A percentile compares a stretch with the other conserved stretches of the same genome.
These are phyloP conservation scores for Maniola jurtina DNA, from an alignment of 1,140 invertebrate genomes.

Conservation along the genomic window DNA sequence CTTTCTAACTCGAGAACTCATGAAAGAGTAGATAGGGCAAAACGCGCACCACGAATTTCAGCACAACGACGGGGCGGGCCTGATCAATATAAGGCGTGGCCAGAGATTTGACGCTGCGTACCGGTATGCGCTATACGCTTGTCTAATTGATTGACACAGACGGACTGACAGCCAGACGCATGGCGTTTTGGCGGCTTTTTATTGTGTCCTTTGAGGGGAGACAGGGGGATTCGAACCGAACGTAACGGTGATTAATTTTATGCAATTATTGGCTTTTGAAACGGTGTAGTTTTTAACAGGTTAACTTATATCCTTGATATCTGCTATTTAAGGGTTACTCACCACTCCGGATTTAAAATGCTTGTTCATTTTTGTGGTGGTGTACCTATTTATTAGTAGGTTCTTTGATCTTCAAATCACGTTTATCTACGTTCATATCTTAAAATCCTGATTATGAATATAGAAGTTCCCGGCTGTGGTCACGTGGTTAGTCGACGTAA, in stretches of 20 bases:
- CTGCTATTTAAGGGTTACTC: not conserved
- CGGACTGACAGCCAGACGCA: conserved; percentile 64
- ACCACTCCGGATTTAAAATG: not conserved
- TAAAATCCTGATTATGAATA: too few relatives aligned
- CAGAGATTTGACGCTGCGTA: conserved; percentile 63
- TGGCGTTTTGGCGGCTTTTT: conserved; percentile 63
- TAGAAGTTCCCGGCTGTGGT: too few relatives aligned
- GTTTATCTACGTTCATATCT: too few relatives aligned
- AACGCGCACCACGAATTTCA: conserved; percentile 54
- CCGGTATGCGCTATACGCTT: conserved; percentile 53
- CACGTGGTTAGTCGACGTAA: too few relatives aligned
- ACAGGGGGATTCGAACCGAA: conserved; percentile 35
- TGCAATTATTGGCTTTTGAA: conserved; percentile 45
- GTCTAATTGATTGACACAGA: conserved; percentile 73
- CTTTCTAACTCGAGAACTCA: conserved; percentile 39
- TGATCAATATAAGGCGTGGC: conserved; percentile 68
- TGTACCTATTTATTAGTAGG: too few relatives aligned
- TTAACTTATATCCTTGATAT: not conserved
- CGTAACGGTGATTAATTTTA: conserved; percentile 57
- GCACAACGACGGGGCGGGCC: conserved; percentile 58
- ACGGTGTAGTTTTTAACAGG: conserved; percentile 26
- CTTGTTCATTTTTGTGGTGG: too few relatives aligned
- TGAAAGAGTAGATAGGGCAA: conserved; percentile 50
- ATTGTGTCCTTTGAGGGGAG: conserved; percentile 57
- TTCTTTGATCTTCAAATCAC: too few relatives aligned